Percentiles rank a stretch among this genome's conserved stretches.
These are phyloP conservation scores for Lateolabrax maculatus DNA, from an alignment of 2,797 vertebrate species.

Conservation along the genomic window DNA sequence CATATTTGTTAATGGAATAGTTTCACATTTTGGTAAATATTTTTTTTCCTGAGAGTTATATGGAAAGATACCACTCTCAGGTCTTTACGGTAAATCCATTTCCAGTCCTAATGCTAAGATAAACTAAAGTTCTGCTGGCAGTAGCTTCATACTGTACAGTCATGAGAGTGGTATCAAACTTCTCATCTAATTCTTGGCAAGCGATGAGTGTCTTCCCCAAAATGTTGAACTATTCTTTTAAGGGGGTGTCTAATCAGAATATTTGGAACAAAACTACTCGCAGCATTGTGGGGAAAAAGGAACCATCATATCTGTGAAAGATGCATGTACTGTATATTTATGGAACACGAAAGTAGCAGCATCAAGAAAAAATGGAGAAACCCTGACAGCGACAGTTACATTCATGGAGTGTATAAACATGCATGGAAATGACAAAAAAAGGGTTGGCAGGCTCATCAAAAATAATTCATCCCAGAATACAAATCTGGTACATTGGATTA, in stretches of 20 bases:
- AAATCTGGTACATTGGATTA: slow-evolving; percentile 75
- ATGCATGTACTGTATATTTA: not conserved
- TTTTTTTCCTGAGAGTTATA: not conserved
- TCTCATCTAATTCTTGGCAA: not conserved
- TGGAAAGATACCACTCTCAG: not conserved
- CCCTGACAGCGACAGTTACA: slow-evolving; percentile 47
- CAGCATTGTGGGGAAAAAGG: not conserved
- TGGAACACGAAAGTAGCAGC: slow-evolving; percentile 7
- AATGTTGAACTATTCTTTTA: not conserved
- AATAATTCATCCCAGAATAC: slow-evolving; percentile 72
- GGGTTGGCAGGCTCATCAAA: slow-evolving; percentile 65
- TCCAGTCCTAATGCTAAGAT: not conserved
- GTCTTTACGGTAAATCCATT: not conserved
- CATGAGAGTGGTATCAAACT: not conserved
- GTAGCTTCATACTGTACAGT: not conserved
- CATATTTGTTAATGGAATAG: not conserved
- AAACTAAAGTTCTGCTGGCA: not conserved
- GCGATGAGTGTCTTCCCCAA: not conserved
- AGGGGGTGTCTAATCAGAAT: not conserved
- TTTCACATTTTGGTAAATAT: not conserved
- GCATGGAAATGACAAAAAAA: slow-evolving; percentile 61
- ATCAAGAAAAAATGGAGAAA: slow-evolving; percentile 14
- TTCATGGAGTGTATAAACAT: slow-evolving; percentile 60
- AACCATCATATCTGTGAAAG: not conserved
- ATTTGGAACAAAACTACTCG: not conserved